These are phyloP conservation scores for Phenganax subtilis DNA, from an alignment of 92 coral and sea anemone genomes.

Conservation along the genomic window DNA sequence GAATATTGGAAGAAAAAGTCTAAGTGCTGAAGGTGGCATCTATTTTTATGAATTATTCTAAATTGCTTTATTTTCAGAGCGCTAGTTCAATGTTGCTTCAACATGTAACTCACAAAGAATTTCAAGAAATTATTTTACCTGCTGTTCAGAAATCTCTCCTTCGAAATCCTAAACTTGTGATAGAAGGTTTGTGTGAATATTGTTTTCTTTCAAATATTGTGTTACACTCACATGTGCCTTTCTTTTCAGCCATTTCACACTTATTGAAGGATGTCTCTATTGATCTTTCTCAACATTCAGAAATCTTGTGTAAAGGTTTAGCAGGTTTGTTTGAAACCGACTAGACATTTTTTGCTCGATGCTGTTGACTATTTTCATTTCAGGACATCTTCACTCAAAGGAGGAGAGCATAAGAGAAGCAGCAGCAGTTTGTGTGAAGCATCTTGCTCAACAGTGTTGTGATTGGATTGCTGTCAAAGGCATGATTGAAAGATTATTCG, in stretches of 20 bases:
- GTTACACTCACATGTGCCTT: not conserved
- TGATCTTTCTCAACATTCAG: conserved; percentile 88
- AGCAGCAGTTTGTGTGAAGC: conserved; percentile 57
- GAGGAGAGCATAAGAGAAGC: conserved; percentile 74
- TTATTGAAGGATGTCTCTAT: conserved; percentile 73
- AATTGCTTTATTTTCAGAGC: conserved; percentile 37
- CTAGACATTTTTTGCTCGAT: not conserved
- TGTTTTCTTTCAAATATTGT: not conserved
- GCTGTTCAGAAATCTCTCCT: conserved; percentile 73
- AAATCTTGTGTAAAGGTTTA: conserved; percentile 66
- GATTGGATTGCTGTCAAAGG: conserved; percentile 77
- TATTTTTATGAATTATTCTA: not conserved
- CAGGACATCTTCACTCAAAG: conserved; percentile 78
- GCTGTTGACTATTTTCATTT: not conserved
- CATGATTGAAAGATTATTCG: conserved; percentile 65
- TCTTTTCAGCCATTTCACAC: conserved; percentile 60
- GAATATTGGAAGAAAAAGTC: not conserved
- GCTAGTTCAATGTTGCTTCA: conserved; percentile 63
- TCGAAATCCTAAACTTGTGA: conserved; percentile 83
- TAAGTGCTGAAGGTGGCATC: not conserved
- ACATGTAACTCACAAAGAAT: conserved; percentile 77
- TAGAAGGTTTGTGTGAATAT: conserved; percentile 56
- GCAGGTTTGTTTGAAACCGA: conserved; percentile 54
- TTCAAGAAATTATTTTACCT: conserved; percentile 64
- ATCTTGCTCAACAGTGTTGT: conserved; percentile 85